These are phyloP conservation scores for Mesorhabditis spiculigera DNA, from an alignment of 2,888 invertebrate species.

Conservation along the genomic window DNA sequence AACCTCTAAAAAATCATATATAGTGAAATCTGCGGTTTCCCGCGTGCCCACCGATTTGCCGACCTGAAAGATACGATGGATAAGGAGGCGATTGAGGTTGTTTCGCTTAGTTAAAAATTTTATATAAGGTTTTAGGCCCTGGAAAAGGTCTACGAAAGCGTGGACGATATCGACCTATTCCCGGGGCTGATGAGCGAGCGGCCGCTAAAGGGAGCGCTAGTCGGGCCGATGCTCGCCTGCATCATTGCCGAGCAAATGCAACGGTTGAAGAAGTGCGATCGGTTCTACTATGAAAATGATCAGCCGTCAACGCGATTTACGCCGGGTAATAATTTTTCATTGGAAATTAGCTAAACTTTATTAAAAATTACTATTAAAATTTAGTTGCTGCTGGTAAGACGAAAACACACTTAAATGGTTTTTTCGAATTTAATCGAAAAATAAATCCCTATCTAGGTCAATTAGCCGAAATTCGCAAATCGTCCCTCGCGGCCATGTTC, in stretches of 20 bases:
- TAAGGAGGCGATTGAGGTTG: slow-evolving; percentile 62
- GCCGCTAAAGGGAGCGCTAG: slow-evolving; percentile 70
- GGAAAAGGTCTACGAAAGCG: slow-evolving; percentile 64
- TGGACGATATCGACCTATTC: slow-evolving; percentile 91
- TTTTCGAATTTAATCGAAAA: not conserved
- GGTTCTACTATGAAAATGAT: slow-evolving; percentile 77
- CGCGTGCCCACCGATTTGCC: slow-evolving; percentile 78
- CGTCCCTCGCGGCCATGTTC: slow-evolving; percentile 77
- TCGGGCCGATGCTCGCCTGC: slow-evolving; percentile 89
- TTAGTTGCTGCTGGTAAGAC: not conserved
- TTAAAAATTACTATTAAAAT: too few species aligned
- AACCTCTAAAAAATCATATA: slow-evolving; percentile 8
- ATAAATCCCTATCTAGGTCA: slow-evolving; percentile 63
- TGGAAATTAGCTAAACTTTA: not conserved
- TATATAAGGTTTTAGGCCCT: slow-evolving; percentile 28
- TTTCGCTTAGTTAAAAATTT: not conserved
- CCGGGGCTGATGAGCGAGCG: slow-evolving; percentile 85
- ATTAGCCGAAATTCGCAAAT: slow-evolving; percentile 77
- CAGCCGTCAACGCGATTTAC: slow-evolving; percentile 51
- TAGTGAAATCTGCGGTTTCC: slow-evolving; percentile 75
- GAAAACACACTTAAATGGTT: not conserved
- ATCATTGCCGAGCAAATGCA: slow-evolving; percentile 81
- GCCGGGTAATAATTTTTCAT: slow-evolving; percentile 31
- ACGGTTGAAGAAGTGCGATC: slow-evolving; percentile 74
- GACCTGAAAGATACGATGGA: slow-evolving; percentile 76